Percentiles rank a stretch among this genome's conserved stretches.
Conservation (phyloP, 2,797 vertebrate species). For the Dicrostonyx torquatus region DNA sequence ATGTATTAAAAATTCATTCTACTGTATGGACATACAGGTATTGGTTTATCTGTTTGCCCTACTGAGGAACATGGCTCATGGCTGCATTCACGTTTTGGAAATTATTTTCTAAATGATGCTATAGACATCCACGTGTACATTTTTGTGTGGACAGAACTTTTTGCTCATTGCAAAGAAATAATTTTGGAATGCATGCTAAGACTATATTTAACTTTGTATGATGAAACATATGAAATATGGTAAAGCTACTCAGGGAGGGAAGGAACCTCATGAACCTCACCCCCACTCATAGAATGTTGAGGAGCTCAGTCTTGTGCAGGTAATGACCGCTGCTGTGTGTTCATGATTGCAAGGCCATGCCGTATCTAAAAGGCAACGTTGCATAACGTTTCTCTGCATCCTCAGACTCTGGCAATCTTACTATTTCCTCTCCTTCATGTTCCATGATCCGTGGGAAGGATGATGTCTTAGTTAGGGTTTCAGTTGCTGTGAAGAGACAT, state of each 20-base stretch:
- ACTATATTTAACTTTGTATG: not conserved
- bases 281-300: not conserved
- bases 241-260: not conserved
- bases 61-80: not conserved
- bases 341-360: not conserved
- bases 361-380: not conserved
- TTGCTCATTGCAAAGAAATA: not conserved
- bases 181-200: not conserved
- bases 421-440: not conserved
- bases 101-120: not conserved
- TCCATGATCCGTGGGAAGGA: not conserved
- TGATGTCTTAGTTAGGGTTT: not conserved
- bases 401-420: not conserved
- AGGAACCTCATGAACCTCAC: not conserved
- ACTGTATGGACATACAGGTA: not conserved
- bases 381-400: not conserved
- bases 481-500: not conserved
- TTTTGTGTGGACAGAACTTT: constrained; percentile 9
- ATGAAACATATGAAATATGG: not conserved
- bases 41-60: not conserved
- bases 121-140: not conserved
- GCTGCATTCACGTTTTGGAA: not conserved
- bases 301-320: not conserved
- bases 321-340: not conserved
- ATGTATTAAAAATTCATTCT: not conserved